Percentiles rank a stretch among this genome's conserved stretches.
These are phyloP conservation scores for Agapornis canus DNA, from an alignment of 2,797 vertebrate genomes.

Conservation along the genomic window DNA sequence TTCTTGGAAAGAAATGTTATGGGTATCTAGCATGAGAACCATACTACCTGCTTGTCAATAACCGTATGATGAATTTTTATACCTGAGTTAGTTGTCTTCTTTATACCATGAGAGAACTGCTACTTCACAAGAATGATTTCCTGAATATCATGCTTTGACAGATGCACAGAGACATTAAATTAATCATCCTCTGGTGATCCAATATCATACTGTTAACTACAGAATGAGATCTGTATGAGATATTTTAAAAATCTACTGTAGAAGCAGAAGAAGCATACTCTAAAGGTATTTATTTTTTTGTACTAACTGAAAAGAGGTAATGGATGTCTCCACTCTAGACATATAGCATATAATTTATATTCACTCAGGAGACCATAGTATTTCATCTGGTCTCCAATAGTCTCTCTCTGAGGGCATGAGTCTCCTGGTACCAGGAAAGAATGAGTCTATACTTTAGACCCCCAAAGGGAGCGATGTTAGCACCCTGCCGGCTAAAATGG, in stretches of 20 bases:
- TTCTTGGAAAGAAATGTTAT: background rate
- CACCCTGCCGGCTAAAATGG: background rate
- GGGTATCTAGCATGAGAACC: background rate
- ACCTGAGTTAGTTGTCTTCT: background rate
- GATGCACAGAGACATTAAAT: background rate
- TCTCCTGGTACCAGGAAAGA: background rate
- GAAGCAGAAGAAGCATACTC: background rate
- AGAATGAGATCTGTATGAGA: background rate
- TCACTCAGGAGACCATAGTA: too few species aligned
- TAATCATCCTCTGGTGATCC: background rate
- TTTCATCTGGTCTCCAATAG: background rate
- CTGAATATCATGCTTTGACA: background rate
- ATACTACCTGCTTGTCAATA: background rate
- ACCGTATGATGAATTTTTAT: background rate
- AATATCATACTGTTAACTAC: background rate
- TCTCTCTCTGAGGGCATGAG: background rate
- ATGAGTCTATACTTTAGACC: background rate
- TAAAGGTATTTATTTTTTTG: background rate
- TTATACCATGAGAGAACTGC: background rate
- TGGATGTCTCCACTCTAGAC: background rate
- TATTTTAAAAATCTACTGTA: background rate
- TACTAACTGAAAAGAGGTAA: background rate
- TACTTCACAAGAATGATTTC: background rate
- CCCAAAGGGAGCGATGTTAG: accelerated
- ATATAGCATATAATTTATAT: background rate